Evolutionary conservation across 2,113 vertebrate species (phyloP).

Genomic region (Myiagra hebetior): DNA sequence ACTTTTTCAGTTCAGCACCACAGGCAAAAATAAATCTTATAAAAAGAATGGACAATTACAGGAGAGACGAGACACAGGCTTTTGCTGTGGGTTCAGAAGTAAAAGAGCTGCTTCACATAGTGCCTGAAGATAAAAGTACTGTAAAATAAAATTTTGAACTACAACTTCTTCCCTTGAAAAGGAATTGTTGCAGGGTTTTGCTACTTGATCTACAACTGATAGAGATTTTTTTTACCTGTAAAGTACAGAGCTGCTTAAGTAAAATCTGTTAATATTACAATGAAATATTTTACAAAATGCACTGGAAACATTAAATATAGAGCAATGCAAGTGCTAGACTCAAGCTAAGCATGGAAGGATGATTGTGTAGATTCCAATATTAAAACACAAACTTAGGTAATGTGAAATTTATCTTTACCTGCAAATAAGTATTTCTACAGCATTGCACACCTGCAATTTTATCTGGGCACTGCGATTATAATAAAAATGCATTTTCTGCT

Average conservation of each 20-base stretch:
- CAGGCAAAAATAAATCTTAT: constrained; percentile 67
- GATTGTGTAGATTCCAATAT: not conserved
- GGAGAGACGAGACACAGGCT: constrained; percentile 35
- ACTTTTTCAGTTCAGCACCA: constrained; percentile 76
- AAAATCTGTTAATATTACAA: not conserved
- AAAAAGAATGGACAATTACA: constrained; percentile 63
- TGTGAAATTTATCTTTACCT: not conserved
- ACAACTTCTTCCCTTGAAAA: not conserved
- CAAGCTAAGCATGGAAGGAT: not conserved
- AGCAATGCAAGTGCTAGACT: not conserved
- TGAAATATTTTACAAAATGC: not conserved
- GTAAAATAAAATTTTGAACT: constrained; percentile 22
- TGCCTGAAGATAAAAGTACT: not conserved
- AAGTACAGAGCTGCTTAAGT: not conserved
- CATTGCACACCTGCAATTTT: not conserved
- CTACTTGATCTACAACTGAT: not conserved
- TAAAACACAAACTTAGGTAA: not conserved
- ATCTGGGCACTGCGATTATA: not conserved
- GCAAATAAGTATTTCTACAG: not conserved
- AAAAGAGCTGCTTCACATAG: not conserved
- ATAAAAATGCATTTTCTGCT: not conserved
- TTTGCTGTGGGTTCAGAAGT: constrained; percentile 59
- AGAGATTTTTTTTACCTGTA: not conserved
- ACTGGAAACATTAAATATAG: not conserved
- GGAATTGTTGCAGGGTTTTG: not conserved